These are phyloP conservation scores for Encarsia formosa DNA, from an alignment of 2,888 invertebrate genomes.

Conservation along the genomic window DNA sequence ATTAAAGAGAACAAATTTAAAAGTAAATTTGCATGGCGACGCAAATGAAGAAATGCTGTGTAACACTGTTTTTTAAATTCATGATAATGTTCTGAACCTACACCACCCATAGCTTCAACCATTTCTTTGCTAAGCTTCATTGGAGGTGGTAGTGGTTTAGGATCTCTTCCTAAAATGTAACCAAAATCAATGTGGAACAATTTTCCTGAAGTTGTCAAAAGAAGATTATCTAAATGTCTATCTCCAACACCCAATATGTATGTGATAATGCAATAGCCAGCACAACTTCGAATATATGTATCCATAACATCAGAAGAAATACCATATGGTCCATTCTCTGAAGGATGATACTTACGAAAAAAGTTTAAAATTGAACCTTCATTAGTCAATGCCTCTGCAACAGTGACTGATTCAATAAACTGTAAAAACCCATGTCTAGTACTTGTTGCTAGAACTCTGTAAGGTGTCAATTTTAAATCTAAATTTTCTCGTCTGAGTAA, in stretches of 20 bases:
- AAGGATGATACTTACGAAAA: constrained; percentile 85
- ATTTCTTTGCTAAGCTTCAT: constrained; percentile 99
- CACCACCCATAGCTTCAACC: constrained; percentile 96
- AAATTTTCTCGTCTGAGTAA: constrained; percentile 89
- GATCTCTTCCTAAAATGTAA: constrained; percentile 94
- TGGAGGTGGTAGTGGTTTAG: constrained; percentile 96
- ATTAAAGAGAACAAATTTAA: constrained; percentile 96
- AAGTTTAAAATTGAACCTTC: constrained; percentile 92
- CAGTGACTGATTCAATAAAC: constrained; percentile 87
- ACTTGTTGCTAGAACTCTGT: constrained; percentile 91
- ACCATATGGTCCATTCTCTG: constrained; percentile 82
- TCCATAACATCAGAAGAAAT: constrained; percentile 95
- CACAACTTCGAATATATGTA: constrained; percentile 91
- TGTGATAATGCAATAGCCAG: constrained; percentile 97
- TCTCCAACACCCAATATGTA: constrained; percentile 97
- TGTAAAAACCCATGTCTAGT: constrained; percentile 95
- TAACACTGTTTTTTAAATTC: constrained; percentile 93
- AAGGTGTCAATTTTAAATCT: constrained; percentile 93
- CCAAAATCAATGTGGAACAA: constrained; percentile 98
- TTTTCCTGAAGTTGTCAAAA: constrained; percentile 77
- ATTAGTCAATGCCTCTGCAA: constrained; percentile 83
- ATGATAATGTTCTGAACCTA: constrained; percentile 86
- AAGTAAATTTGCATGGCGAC: constrained; percentile 93
- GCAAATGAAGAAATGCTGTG: constrained; percentile 90
- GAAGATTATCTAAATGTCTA: constrained; percentile 93